These are phyloP conservation scores for Montipora capricornis DNA, from an alignment of 64 coral and sea anemone species.

Conservation along the genomic window DNA sequence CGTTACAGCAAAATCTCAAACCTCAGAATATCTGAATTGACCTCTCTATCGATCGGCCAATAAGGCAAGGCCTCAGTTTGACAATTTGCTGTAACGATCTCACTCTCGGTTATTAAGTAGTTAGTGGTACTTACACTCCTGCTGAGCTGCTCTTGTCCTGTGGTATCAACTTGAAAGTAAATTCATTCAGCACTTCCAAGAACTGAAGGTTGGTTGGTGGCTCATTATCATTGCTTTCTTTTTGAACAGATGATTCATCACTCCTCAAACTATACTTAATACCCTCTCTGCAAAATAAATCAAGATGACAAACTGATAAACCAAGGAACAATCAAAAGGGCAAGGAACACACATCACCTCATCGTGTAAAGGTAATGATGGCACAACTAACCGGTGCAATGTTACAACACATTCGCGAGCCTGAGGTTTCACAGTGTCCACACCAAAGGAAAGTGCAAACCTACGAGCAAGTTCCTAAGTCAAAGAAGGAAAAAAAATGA, in stretches of 20 bases:
- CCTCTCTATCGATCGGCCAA: too few relatives aligned
- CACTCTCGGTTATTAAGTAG: background rate
- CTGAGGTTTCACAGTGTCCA: constrained; percentile 89
- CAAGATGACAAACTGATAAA: too few relatives aligned
- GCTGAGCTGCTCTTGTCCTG: constrained; percentile 86
- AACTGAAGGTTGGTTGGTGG: constrained; percentile 84
- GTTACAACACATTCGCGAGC: constrained; percentile 85
- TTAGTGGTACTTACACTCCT: constrained; percentile 82
- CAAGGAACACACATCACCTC: too few relatives aligned
- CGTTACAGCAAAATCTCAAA: too few relatives aligned
- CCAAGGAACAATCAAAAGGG: background rate
- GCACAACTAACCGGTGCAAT: constrained; percentile 79
- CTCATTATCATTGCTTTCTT: constrained; percentile 17
- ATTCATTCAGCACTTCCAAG: constrained; percentile 91
- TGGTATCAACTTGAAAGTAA: constrained; percentile 84
- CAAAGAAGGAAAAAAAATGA: constrained; percentile 7
- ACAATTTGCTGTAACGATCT: too few relatives aligned
- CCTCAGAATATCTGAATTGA: too few relatives aligned
- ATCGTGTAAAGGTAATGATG: background rate
- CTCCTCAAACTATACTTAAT: constrained; percentile 76
- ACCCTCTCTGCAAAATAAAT: constrained; percentile 73
- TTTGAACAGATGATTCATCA: constrained; percentile 1
- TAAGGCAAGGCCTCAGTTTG: too few relatives aligned
- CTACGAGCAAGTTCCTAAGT: constrained; percentile 80
- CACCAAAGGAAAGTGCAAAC: constrained; percentile 90